Evolutionary conservation across 2,888 invertebrate genomes (phyloP).

Genomic region (Tinea trinotella): DNA sequence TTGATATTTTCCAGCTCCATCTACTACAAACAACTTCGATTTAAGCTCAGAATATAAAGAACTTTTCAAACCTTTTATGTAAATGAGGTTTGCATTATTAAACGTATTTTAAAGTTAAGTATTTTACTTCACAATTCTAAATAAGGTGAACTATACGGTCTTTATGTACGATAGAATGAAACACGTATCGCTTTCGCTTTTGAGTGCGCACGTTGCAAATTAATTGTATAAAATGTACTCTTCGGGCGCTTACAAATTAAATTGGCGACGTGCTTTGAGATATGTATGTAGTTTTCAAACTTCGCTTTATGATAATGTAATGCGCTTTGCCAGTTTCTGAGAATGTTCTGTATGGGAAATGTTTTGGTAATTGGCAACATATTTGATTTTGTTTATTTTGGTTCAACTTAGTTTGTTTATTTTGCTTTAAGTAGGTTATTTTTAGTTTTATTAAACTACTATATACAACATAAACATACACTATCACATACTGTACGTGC

Average conservation of each 20-base stretch:
- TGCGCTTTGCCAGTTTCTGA: conserved; percentile 1
- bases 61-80: conserved; percentile 4
- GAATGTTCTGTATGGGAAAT: neutral
- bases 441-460: too few relatives aligned
- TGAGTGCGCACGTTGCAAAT: conserved; percentile 16
- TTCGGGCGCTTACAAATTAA: conserved; percentile 14
- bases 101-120: neutral
- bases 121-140: neutral
- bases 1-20: conserved; percentile 57
- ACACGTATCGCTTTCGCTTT: conserved; percentile 18
- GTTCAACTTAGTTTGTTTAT: too few relatives aligned
- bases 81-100: neutral
- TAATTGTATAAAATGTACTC: conserved; percentile 18
- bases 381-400: neutral
- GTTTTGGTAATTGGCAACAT: neutral
- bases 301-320: conserved; percentile 14
- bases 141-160: neutral
- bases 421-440: too few relatives aligned
- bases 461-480: too few relatives aligned
- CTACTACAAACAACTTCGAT: conserved; percentile 19
- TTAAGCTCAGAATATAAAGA: conserved; percentile 10
- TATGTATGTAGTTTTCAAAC: conserved; percentile 14
- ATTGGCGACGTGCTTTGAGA: conserved; percentile 15
- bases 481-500: too few relatives aligned
- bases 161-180: conserved; percentile 3